Conservation (phyloP, 2,797 vertebrate species). For the Falco columbarius region DNA sequence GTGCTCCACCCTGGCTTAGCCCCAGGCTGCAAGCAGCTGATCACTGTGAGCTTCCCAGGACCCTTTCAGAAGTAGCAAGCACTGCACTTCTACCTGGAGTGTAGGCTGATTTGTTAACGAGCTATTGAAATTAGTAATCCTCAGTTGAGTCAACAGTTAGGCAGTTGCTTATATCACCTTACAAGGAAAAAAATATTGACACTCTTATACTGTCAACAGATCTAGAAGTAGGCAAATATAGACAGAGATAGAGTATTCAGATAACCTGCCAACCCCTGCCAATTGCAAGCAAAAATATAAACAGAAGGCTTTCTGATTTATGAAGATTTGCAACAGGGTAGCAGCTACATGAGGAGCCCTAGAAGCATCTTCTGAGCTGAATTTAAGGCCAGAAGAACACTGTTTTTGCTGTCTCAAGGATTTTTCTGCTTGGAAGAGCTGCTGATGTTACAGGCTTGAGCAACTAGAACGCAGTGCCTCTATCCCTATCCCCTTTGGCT, state of each 20-base stretch:
- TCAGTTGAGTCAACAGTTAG: conserved; percentile 61
- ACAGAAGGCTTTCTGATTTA: not conserved
- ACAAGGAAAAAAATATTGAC: conserved; percentile 67
- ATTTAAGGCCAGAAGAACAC: not conserved
- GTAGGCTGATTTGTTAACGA: conserved; percentile 49
- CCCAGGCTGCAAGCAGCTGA: not conserved
- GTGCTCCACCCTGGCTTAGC: not conserved
- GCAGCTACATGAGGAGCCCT: not conserved
- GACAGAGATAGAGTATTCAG: conserved; percentile 55
- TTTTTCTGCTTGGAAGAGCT: not conserved
- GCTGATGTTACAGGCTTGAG: not conserved
- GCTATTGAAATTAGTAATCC: conserved; percentile 67
- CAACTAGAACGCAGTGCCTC: not conserved
- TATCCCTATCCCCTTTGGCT: not conserved
- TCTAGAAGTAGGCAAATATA: conserved; percentile 58
- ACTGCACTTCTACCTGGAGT: conserved; percentile 4
- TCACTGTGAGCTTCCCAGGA: not conserved
- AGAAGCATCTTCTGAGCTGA: not conserved
- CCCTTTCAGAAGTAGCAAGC: conserved; percentile 26
- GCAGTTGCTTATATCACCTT: conserved; percentile 42
- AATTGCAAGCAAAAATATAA: conserved; percentile 40
- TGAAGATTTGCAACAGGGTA: not conserved
- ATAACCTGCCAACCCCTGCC: conserved; percentile 54
- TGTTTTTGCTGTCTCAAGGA: not conserved
- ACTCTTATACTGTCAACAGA: conserved; percentile 60